Evolutionary conservation across 30 jellyfish, hydroid and myxozoan species (phyloP).

Genomic region (Hydractinia symbiolongicarpus): DNA sequence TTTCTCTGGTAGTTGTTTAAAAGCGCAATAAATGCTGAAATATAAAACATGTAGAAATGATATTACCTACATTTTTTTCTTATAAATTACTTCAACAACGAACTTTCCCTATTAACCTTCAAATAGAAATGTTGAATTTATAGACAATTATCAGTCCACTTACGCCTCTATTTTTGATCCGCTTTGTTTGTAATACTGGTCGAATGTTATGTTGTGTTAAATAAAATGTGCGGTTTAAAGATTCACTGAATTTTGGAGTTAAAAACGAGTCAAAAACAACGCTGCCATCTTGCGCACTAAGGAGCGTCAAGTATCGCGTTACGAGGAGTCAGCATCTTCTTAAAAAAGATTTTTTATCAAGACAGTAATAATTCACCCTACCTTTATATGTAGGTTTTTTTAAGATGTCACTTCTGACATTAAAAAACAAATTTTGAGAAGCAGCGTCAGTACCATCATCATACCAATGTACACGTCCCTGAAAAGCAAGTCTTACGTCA

Average conservation of each 20-base stretch:
- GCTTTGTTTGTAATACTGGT: too few species aligned
- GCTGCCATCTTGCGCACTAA: neutral
- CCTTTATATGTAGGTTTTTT: conserved; percentile 35
- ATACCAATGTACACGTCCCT: conserved; percentile 32
- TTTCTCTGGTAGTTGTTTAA: conserved; percentile 72
- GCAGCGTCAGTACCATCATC: conserved; percentile 13
- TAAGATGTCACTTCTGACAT: conserved; percentile 3
- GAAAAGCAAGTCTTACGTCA: conserved; percentile 14
- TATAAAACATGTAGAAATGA: too few species aligned
- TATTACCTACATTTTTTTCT: neutral
- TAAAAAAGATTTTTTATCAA: too few species aligned
- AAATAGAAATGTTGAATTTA: neutral
- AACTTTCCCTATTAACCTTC: too few species aligned
- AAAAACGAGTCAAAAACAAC: too few species aligned
- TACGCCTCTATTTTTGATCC: neutral
- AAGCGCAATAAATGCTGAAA: conserved; percentile 78
- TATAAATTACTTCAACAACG: too few species aligned
- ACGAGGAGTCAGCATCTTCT: neutral
- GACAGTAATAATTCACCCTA: neutral
- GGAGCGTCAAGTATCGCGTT: neutral
- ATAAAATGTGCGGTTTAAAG: too few species aligned
- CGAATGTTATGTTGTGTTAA: too few species aligned
- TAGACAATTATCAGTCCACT: neutral
- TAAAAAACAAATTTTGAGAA: neutral
- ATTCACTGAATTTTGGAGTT: too few species aligned